Base-by-base conservation (phyloP, 2,888 invertebrate species). In the Thumatha senex region DNA sequence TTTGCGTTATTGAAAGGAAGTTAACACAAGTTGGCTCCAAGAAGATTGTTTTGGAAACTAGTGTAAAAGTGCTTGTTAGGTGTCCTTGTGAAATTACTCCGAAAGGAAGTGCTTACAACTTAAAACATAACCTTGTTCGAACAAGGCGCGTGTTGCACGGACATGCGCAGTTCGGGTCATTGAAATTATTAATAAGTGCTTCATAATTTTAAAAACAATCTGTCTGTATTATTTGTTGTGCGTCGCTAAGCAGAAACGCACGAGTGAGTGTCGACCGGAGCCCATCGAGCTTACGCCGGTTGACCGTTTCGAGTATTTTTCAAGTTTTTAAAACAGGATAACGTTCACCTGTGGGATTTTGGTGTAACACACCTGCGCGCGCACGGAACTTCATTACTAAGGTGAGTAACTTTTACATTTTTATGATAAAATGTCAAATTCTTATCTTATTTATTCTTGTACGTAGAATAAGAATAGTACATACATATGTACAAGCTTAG, bases 311-410 rank as follows among this genome's bases (percentile, higher is more conserved):
- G 62, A 57, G 54, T 53, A 46, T 56, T 61, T 74, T 79, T 78
- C 70, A 64, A 80, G 78, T 77, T 85, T 84, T 77, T 56, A 70
- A 84, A 75, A 78, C 67, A 77, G 76, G 76, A 72, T 80, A 86
- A 82, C 84, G 84, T 84, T 84, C 89, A 89, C 90, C 89, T 89
- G 89, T 90, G 84, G 89, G 84, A 89, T 85, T 88, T 82, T 74
- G 81, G 82, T 82, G 82, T 82, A 82, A 78, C 80, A 84, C 48
- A 53, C 81, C 88, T 91, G 90, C 90, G 90, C 91, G 90, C 90
- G 90, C 90, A 91, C 76, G 70, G 74, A 71, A 82, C 72, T 81
- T 86, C 80, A 83, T 78, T 79, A 79, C 73, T 82, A 84, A 91
- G 91, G 91, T 91, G 72, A 83, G 86, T 77, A 36, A 12, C 44